Base-by-base conservation (phyloP, 2,888 invertebrate genomes). In the Carpatolechia fugitivella region DNA sequence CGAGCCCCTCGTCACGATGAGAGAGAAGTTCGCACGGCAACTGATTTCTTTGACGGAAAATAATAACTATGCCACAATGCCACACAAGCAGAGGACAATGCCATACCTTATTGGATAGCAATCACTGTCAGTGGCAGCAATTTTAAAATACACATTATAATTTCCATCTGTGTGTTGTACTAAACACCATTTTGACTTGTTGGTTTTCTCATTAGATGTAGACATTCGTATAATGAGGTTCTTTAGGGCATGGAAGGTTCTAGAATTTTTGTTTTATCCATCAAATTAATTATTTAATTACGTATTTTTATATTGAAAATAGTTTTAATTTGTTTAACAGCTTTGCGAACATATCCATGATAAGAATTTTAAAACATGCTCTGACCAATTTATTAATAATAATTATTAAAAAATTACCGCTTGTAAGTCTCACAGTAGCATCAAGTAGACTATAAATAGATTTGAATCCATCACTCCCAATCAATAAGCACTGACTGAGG, bases 11-110 rank as follows among this genome's bases (percentile, higher is more conserved):
- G 72, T 80, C 84, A 82, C 82, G 83, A 80, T 79, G 71, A 71
- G 68, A 66, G 64, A 63, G 59, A 68, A 67, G 73, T 86, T 86
- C 86, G 83, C 86, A 86, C 86, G 85, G 76, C 68, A 65, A 56
- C 24, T n/a, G 64, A 71, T 70, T 60, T 61, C 56, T 58, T 62
- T 60, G 56, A 56, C 44, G 44, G 63, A 60, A 56, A 58, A 62
- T 63, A 65, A 52, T 56, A 55, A 57, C 55, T 54, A 55, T 59
- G 57, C 58, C 46, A 55, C 57, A 55, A 55, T 59, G 57, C 57
- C 41, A 54, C 57, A 56, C 56, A 46, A 56, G 53, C 50, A 50
- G 51, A 57, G 58, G 59, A 62, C 63, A 58, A 54, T 59, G 44
- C 44, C 29, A 44, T 13, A 24, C n/a, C 38, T 14, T 46, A 61